Conservation (phyloP, 2,113 vertebrate species). For the Brienomyrus longianalis region DNA sequence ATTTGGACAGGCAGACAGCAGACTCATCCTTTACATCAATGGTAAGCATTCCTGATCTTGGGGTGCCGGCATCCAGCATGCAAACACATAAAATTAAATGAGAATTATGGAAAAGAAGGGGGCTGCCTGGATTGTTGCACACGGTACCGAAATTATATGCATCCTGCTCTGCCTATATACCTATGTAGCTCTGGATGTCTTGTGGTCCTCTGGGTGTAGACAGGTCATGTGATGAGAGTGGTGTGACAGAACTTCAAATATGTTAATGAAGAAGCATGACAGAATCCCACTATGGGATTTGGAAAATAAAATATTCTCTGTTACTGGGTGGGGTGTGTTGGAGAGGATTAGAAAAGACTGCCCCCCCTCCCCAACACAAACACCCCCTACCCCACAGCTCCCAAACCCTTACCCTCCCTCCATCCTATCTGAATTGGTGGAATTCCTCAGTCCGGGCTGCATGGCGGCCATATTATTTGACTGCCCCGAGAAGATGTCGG, state of each 20-base stretch:
- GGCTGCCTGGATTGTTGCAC: not conserved
- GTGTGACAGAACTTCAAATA: not conserved
- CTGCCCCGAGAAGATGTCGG: conserved; percentile 26
- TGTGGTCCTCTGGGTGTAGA: not conserved
- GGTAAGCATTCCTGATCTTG: not conserved
- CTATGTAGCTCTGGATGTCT: not conserved
- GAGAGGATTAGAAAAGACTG: conserved; percentile 17
- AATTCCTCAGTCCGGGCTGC: conserved; percentile 28
- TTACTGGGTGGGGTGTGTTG: conserved; percentile 16
- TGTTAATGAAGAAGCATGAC: not conserved
- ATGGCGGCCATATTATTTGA: conserved; percentile 25
- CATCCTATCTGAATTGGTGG: conserved; percentile 23
- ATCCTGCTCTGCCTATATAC: not conserved
- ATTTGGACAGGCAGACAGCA: not conserved
- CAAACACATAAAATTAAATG: not conserved
- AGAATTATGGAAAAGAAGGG: not conserved
- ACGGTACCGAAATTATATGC: not conserved
- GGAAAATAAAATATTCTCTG: conserved; percentile 15
- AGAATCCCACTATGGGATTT: not conserved
- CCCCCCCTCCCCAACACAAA: not conserved
- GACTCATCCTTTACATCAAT: not conserved
- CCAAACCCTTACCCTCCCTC: conserved; percentile 17
- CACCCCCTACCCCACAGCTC: not conserved
- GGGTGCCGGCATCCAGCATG: not conserved
- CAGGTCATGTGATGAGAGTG: not conserved